Base-by-base conservation (phyloP, 2,113 vertebrate genomes). In the Misgurnus anguillicaudatus region DNA sequence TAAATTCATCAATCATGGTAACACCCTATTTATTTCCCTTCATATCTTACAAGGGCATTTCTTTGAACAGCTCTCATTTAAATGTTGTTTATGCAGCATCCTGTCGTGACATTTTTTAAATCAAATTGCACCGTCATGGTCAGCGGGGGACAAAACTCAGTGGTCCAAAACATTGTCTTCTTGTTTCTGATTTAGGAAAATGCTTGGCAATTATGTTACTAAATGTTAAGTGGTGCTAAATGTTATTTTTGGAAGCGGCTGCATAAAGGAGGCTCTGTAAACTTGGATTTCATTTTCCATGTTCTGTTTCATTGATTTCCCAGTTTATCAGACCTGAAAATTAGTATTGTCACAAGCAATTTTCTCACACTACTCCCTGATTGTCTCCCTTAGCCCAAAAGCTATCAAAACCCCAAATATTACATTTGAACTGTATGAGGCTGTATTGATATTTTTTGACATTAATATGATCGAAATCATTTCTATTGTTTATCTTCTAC, bases 401-500 rank as follows among this genome's bases (percentile, higher is more conserved):
- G 82, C 69, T 42, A 83, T 82, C 47, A 45, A 4, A n/a, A 82
- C 63, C 58, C 75, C 65, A 75, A 77, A 80, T 62, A 85, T 81
- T 79, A 77, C 80, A 88, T 84, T n/a, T n/a, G n/a, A n/a, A n/a
- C 87, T 84, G 91, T 87, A 90, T 88, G 81, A 85, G 87, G 88
- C 77, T 78, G 77, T 86, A 84, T 87, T 87, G 5, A 6, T 88
- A 58, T 82, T 72, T 58, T 62, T 7, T 4, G 75, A 84, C 81
- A 86, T 91, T 86, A 85, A 88, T 89, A 88, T 82, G 78, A 85
- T 86, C 47, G 5, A 85, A 87, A 84, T 88, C 69, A 64, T 75
- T 79, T 87, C 78, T 82, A 87, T 75, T 47, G 14, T 57, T 57
- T 19, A 7, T 8, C 6, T 16, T 19, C 17, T 6, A 8, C 5